Conservation (phyloP, 2,888 invertebrate genomes). For the Bembecia ichneumoniformis region DNA sequence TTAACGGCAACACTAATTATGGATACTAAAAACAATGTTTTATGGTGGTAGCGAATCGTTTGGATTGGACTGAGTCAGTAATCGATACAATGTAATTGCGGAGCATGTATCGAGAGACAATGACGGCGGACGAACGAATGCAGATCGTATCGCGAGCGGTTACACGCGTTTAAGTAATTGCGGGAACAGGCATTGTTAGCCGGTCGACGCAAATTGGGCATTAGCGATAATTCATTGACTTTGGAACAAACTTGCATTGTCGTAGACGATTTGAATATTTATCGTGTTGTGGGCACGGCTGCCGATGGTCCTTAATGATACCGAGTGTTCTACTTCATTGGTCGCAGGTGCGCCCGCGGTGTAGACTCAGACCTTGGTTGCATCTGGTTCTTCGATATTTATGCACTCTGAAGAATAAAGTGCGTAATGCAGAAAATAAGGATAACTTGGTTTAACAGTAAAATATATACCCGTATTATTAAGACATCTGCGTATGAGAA, state of each 20-base stretch:
- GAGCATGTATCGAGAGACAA: slow-evolving; percentile 63
- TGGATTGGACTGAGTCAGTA: slow-evolving; percentile 57
- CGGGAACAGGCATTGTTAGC: slow-evolving; percentile 70
- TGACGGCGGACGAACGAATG: slow-evolving; percentile 31
- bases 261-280: slow-evolving; percentile 63
- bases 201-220: slow-evolving; percentile 69
- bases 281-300: slow-evolving; percentile 46
- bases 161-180: slow-evolving; percentile 72
- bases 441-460: too few species aligned
- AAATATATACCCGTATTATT: too few species aligned
- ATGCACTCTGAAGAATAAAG: too few species aligned
- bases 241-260: slow-evolving; percentile 65
- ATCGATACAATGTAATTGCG: slow-evolving; percentile 66
- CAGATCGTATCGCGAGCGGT: slow-evolving; percentile 65
- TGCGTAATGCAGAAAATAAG: too few species aligned
- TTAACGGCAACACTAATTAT: slow-evolving; percentile 52
- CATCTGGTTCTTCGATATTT: too few species aligned
- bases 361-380: too few species aligned
- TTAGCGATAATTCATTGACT: slow-evolving; percentile 70
- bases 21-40: slow-evolving; percentile 56
- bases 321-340: slow-evolving; percentile 67
- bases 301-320: slow-evolving; percentile 60
- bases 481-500: too few species aligned
- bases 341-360: slow-evolving; percentile 48
- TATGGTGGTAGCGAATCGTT: slow-evolving; percentile 55